Conservation (phyloP, 2,113 vertebrate genomes). For the Zosterops hypoxanthus region DNA sequence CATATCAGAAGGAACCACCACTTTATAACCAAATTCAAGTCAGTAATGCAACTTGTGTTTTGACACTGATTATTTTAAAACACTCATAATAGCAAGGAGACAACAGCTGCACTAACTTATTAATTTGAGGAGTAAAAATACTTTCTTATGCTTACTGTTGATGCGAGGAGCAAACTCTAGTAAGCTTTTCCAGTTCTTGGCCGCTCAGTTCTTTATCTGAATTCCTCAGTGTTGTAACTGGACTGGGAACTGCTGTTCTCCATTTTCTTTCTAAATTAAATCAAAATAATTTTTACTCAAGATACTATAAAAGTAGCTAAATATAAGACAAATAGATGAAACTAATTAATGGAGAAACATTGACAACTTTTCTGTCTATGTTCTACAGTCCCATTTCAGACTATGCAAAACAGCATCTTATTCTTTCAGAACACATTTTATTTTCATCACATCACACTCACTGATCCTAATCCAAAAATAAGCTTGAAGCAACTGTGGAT, state of each 20-base stretch:
- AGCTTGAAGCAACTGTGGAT: neutral
- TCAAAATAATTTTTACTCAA: slow-evolving; percentile 37
- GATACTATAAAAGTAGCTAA: neutral
- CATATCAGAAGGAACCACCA: neutral
- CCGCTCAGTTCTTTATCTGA: slow-evolving; percentile 71
- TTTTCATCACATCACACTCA: neutral
- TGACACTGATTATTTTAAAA: neutral
- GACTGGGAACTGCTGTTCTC: slow-evolving; percentile 67
- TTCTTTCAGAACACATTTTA: neutral
- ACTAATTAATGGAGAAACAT: neutral
- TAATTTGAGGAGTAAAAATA: neutral
- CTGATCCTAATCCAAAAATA: neutral
- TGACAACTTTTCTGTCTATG: neutral
- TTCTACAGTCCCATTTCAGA: neutral
- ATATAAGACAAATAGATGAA: neutral
- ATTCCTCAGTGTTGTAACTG: slow-evolving; percentile 43
- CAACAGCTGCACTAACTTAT: neutral
- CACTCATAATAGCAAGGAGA: neutral
- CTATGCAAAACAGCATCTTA: neutral
- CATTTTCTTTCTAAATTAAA: slow-evolving; percentile 84
- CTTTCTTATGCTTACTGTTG: slow-evolving; percentile 81
- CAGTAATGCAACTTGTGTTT: neutral
- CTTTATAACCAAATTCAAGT: neutral
- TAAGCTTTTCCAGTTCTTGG: slow-evolving; percentile 84
- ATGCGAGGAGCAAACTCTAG: slow-evolving; percentile 89